These are phyloP conservation scores for Pangasianodon hypophthalmus DNA, from an alignment of 2,113 vertebrate genomes.

Conservation along the genomic window DNA sequence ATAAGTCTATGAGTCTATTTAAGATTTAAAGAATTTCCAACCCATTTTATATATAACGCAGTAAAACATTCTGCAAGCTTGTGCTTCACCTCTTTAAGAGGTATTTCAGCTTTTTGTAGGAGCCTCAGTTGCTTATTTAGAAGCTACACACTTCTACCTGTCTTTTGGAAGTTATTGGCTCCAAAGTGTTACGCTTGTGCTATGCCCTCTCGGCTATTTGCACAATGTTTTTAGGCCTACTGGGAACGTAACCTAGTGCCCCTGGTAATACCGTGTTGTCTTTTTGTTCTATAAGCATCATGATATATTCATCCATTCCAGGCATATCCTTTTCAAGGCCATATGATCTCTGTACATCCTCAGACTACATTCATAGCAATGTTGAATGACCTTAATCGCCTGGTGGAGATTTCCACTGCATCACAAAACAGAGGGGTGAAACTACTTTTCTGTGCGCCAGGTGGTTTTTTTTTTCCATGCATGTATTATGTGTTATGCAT, in stretches of 20 bases:
- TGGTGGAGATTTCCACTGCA: constrained; percentile 24
- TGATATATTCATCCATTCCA: constrained; percentile 30
- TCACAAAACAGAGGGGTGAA: constrained; percentile 4
- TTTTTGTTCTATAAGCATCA: constrained; percentile 36
- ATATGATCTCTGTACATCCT: constrained; percentile 28
- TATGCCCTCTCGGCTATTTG: background rate
- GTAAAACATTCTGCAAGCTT: background rate
- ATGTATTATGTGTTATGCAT: background rate
- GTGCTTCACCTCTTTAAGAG: background rate
- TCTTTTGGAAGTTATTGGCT: background rate
- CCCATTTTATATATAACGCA: background rate
- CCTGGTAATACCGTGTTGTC: constrained; percentile 33
- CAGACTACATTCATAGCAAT: constrained; percentile 27
- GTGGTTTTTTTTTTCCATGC: constrained; percentile 4
- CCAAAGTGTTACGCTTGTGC: background rate
- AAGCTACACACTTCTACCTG: background rate
- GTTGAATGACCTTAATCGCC: constrained; percentile 33
- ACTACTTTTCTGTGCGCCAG: background rate
- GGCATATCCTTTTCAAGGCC: constrained; percentile 47
- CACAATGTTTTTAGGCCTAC: constrained; percentile 38
- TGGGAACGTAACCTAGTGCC: constrained; percentile 32
- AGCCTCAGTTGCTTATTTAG: background rate
- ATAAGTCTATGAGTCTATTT: background rate
- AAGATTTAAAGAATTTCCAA: background rate
- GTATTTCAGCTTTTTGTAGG: background rate